Percentiles rank a stretch among this genome's conserved stretches.
Evolutionary conservation across 2,797 vertebrate species (phyloP).

Genomic region (Hypotaenidia okinawae): DNA sequence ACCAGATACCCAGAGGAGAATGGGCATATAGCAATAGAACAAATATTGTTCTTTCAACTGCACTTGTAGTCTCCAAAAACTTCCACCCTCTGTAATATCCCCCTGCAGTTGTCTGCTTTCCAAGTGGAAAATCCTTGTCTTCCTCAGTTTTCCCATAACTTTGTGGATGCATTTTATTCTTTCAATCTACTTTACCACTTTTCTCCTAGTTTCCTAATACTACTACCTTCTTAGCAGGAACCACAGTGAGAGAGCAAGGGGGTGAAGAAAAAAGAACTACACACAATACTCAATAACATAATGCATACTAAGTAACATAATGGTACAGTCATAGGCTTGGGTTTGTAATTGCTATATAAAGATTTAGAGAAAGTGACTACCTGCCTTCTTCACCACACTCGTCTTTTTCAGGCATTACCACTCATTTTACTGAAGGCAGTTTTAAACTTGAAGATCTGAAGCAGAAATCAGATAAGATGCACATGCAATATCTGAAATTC

Average conservation of each 20-base stretch:
- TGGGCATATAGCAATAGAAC: neutral
- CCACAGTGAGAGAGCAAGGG: neutral
- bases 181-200: neutral
- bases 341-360: neutral
- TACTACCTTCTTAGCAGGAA: neutral
- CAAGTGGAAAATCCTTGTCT: neutral
- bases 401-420: neutral
- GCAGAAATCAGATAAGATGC: neutral
- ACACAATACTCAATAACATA: neutral
- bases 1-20: neutral
- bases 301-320: neutral
- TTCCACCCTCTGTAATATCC: neutral
- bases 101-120: neutral
- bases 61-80: neutral
- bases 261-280: neutral
- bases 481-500: neutral
- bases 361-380: neutral
- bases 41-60: neutral
- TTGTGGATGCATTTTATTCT: neutral
- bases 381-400: neutral
- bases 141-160: neutral
- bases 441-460: neutral
- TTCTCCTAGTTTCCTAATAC: neutral
- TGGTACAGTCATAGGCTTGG: neutral
- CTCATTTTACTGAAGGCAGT: neutral